Evolutionary conservation across 2,888 invertebrate genomes (phyloP).

Genomic region (Coelopa pilipes): DNA sequence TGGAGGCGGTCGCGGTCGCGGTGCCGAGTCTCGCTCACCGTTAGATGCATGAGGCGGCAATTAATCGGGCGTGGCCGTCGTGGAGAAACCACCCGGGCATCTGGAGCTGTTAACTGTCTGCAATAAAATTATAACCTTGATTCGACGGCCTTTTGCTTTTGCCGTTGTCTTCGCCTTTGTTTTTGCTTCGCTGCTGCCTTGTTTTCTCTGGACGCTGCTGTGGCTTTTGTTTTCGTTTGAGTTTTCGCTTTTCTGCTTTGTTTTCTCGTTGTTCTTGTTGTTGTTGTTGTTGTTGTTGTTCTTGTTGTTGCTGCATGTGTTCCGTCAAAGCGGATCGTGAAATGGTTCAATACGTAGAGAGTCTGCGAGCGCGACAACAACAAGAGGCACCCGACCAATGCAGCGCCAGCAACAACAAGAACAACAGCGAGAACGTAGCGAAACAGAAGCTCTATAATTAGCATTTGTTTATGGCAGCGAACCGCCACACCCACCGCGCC

Average conservation of each 20-base stretch:
- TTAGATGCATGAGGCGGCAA: not conserved
- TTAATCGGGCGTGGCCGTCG: constrained; percentile 21
- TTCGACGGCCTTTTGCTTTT: not conserved
- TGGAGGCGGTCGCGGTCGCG: no score
- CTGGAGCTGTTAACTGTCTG: constrained; percentile 6
- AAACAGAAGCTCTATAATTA: constrained; percentile 26
- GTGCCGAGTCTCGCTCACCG: not conserved
- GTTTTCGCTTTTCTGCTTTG: no score
- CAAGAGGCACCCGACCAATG: not conserved
- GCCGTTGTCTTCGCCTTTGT: no score
- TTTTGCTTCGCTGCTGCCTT: no score
- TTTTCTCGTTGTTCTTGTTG: no score
- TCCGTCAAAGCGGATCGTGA: no score
- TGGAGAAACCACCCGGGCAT: constrained; percentile 15
- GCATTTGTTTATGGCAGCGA: constrained; percentile 17
- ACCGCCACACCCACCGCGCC: constrained; percentile 16
- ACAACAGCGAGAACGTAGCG: not conserved
- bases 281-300: no score
- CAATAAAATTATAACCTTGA: constrained; percentile 20
- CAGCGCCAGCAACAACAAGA: constrained; percentile 1
- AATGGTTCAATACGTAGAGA: no score
- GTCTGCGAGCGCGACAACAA: not conserved
- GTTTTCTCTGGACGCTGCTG: no score
- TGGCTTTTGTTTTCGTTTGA: no score
- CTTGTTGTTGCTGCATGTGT: no score